A percentile compares a stretch with the other conserved stretches of the same genome.
phyloP scores from a whole-genome alignment of 1,140 invertebrate genomes.

The Anastatus disparis region DNA sequence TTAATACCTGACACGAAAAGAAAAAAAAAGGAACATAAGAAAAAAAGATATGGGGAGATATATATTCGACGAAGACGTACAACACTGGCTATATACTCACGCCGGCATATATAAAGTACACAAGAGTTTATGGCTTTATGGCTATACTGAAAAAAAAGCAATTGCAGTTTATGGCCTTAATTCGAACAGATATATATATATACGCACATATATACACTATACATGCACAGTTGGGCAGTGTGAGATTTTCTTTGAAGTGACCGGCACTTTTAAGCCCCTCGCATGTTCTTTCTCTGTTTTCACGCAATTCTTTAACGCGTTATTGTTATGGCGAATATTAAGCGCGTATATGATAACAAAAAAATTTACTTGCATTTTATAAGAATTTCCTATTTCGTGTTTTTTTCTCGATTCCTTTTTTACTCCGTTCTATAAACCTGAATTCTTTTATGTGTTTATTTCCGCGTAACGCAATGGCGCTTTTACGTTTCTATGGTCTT shows the following conservation, averaged over 20 bases:
- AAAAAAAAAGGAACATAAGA: no score
- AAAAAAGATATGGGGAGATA: background rate
- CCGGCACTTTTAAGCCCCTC: conserved; percentile 25
- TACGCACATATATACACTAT: background rate
- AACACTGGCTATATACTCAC: no score
- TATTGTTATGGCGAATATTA: background rate
- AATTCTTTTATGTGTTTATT: conserved; percentile 5
- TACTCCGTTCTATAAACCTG: background rate
- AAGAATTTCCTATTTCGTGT: no score
- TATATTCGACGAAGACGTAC: no score
- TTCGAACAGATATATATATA: background rate
- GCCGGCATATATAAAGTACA: conserved; percentile 15
- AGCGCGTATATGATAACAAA: conserved; percentile 2
- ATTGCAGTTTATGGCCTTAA: conserved; percentile 43
- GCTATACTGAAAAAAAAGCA: conserved; percentile 32
- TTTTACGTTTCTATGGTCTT: background rate
- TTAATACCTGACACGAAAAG: background rate
- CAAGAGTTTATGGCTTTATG: conserved; percentile 47
- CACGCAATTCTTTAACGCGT: background rate
- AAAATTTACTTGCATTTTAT: no score
- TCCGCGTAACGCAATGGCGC: background rate
- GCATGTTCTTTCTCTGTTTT: background rate
- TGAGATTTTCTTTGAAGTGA: conserved; percentile 38
- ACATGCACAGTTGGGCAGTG: background rate
- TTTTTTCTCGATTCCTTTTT: no score